Percentiles rank a stretch among this genome's conserved stretches.
Evolutionary conservation across 35 echinoderm and acorn worm genomes (phyloP).

Genomic region (Strongylocentrotus purpuratus): DNA sequence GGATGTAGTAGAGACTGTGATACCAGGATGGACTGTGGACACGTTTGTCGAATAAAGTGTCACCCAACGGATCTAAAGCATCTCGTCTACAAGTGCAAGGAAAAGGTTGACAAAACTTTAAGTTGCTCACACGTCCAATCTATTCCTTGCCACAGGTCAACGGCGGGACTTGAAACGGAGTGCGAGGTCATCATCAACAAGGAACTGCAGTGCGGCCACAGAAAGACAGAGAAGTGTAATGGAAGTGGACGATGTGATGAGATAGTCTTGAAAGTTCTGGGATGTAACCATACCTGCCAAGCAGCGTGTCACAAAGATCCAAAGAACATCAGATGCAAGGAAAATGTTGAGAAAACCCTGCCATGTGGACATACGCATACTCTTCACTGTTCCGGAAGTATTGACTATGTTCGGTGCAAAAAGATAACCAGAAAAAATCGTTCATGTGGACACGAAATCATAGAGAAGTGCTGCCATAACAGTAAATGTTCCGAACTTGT

Average conservation of each 20-base stretch:
- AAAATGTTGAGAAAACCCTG: constrained; percentile 35
- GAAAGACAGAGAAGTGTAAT: constrained; percentile 16
- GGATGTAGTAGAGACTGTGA: constrained; percentile 73
- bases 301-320: constrained; percentile 39
- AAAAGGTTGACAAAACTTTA: constrained; percentile 7
- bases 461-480: constrained; percentile 27
- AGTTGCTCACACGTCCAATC: constrained; percentile 29
- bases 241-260: neutral
- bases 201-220: constrained; percentile 48
- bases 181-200: constrained; percentile 34
- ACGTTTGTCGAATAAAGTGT: constrained; percentile 63
- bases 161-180: neutral
- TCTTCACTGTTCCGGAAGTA: constrained; percentile 40
- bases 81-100: constrained; percentile 48
- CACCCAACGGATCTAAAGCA: constrained; percentile 71
- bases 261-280: neutral
- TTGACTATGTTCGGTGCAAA: neutral
- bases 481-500: constrained; percentile 37
- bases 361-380: constrained; percentile 51
- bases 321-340: constrained; percentile 42
- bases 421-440: neutral
- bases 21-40: constrained; percentile 73
- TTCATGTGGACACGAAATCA: constrained; percentile 46
- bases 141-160: constrained; percentile 7
- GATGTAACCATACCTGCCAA: constrained; percentile 23